Conservation (phyloP, 2,797 vertebrate species). For the Smutsia gigantea region DNA sequence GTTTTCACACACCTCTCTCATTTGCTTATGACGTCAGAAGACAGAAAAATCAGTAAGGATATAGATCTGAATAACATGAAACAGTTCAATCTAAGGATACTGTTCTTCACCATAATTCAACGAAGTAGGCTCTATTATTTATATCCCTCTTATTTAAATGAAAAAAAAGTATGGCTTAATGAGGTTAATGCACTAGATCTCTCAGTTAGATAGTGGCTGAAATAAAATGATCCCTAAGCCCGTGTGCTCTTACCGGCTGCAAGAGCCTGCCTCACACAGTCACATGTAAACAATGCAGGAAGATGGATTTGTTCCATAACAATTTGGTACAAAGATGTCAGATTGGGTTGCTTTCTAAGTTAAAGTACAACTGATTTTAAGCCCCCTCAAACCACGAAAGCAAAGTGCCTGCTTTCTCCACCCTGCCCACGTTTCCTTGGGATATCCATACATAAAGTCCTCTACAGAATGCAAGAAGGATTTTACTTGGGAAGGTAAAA, state of each 20-base stretch:
- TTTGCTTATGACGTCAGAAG: neutral
- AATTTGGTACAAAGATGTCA: neutral
- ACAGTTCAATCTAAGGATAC: neutral
- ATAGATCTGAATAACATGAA: neutral
- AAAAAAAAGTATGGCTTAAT: neutral
- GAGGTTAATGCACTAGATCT: neutral
- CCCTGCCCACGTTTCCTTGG: neutral
- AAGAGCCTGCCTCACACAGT: neutral
- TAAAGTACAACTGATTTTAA: neutral
- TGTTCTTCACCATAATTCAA: neutral
- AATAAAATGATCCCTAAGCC: neutral
- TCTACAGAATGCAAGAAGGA: neutral
- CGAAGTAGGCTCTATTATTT: neutral
- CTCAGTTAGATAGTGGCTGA: neutral
- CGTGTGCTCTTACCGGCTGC: too few species aligned
- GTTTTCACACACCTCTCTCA: neutral
- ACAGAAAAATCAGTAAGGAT: neutral
- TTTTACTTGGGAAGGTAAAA: neutral
- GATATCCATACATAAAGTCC: neutral
- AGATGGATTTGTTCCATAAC: neutral
- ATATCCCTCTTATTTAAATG: neutral
- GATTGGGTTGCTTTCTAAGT: neutral
- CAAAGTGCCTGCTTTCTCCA: neutral
- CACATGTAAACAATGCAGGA: neutral
- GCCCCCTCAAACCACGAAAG: neutral